A percentile compares a stretch with the other conserved stretches of the same genome.
These are phyloP conservation scores for Propithecus perrieri DNA, from an alignment of 2,797 vertebrate genomes.

Conservation along the genomic window DNA sequence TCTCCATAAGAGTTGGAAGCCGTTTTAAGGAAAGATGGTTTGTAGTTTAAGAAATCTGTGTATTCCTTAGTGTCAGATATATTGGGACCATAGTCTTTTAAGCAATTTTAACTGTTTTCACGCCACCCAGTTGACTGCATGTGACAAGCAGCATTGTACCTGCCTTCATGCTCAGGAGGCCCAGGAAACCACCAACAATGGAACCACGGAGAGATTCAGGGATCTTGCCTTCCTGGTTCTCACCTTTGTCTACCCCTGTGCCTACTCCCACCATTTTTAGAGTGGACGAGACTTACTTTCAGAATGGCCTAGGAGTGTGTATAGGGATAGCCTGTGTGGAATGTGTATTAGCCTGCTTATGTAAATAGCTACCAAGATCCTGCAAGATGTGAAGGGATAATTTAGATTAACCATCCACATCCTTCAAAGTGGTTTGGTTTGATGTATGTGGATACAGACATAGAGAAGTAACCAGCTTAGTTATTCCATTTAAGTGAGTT, in stretches of 20 bases:
- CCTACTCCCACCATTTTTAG: not conserved
- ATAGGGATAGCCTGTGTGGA: not conserved
- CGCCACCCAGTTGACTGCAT: rapidly evolving
- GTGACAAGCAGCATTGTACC: not conserved
- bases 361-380: not conserved
- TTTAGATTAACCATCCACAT: not conserved
- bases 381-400: not conserved
- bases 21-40: not conserved
- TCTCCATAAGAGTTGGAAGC: not conserved
- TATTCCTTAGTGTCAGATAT: not conserved
- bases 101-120: not conserved
- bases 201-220: not conserved
- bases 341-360: not conserved
- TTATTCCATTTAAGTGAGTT: not conserved
- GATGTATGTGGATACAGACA: not conserved
- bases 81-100: not conserved
- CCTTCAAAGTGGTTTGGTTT: not conserved
- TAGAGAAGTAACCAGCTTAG: not conserved
- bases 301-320: not conserved
- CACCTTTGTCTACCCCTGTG: not conserved
- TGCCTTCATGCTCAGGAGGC: not conserved
- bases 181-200: not conserved
- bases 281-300: not conserved
- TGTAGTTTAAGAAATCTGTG: not conserved
- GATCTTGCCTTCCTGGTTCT: not conserved